Conservation (phyloP, 2,113 vertebrate species). For the Bambusicola thoracicus region DNA sequence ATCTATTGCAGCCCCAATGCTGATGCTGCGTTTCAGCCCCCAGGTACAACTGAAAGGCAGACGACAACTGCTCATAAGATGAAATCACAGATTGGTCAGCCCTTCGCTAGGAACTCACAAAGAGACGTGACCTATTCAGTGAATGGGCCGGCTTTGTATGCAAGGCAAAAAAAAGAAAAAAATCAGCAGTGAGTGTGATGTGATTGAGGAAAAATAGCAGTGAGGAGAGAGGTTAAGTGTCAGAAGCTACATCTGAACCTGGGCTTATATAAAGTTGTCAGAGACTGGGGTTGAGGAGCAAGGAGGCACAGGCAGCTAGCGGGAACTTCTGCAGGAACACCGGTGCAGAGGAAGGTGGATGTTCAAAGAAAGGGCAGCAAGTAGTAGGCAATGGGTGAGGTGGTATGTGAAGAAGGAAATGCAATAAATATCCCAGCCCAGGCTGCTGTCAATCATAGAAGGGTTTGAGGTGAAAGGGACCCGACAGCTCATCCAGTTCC, state of each 20-base stretch:
- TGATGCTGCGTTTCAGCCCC: fast-evolving
- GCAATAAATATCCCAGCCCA: neutral
- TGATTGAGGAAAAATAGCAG: fast-evolving
- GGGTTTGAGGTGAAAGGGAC: neutral
- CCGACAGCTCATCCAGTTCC: neutral
- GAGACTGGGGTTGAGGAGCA: neutral
- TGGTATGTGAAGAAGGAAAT: neutral
- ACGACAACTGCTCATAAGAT: fast-evolving
- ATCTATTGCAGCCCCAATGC: fast-evolving
- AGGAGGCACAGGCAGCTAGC: neutral
- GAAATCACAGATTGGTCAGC: fast-evolving
- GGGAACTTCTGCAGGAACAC: neutral
- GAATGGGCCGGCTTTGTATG: fast-evolving
- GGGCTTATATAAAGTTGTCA: fast-evolving
- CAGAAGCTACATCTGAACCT: fast-evolving
- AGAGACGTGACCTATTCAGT: fast-evolving
- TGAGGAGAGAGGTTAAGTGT: fast-evolving
- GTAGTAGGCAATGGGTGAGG: neutral
- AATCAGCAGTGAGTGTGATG: fast-evolving
- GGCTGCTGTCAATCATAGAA: neutral
- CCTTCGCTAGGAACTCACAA: fast-evolving
- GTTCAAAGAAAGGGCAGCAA: neutral
- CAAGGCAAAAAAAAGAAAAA: neutral
- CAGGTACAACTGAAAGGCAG: fast-evolving
- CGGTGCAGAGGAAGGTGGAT: fast-evolving